A percentile compares a stretch with the other conserved stretches of the same genome.
Evolutionary conservation across 1,140 invertebrate genomes (phyloP).

Genomic region (Alviniconcha marisindica): DNA sequence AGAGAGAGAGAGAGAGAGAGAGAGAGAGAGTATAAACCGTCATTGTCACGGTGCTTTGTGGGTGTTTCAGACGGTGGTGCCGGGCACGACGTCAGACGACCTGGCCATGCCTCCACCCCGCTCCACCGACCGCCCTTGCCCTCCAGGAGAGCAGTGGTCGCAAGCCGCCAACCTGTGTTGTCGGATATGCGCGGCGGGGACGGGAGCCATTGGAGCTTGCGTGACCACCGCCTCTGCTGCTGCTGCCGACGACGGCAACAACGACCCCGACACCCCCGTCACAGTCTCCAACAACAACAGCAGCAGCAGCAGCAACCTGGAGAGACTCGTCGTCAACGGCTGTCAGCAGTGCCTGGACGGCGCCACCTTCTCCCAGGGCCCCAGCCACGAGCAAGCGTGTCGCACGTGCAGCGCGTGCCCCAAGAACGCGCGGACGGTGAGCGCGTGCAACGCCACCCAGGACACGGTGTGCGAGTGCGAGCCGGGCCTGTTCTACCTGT

Average conservation of each 20-base stretch:
- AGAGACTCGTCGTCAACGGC: background rate
- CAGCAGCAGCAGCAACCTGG: background rate
- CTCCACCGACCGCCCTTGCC: background rate
- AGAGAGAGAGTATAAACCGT: background rate
- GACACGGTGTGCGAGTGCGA: conserved; percentile 61
- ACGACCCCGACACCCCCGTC: background rate
- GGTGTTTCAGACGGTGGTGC: background rate
- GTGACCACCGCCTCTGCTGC: background rate
- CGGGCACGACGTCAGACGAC: background rate
- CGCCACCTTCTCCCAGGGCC: conserved; percentile 16
- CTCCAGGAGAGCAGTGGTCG: background rate
- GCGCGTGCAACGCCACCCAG: conserved; percentile 57
- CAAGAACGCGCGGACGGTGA: conserved; percentile 40
- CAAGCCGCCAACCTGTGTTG: background rate
- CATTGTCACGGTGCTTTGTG: no score
- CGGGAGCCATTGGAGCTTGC: background rate
- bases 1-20: background rate
- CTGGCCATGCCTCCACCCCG: background rate
- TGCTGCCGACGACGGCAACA: background rate
- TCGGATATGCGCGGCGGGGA: background rate
- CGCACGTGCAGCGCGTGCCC: conserved; percentile 50
- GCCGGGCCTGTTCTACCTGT: conserved; percentile 37
- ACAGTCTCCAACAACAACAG: background rate
- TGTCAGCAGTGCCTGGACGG: conserved; percentile 36
- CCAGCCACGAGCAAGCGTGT: conserved; percentile 40